Evolutionary conservation across 1,140 invertebrate species (phyloP), one percentile per base, ranked within the genome.

Genomic region (Pseudobourletiella spinata): DNA sequence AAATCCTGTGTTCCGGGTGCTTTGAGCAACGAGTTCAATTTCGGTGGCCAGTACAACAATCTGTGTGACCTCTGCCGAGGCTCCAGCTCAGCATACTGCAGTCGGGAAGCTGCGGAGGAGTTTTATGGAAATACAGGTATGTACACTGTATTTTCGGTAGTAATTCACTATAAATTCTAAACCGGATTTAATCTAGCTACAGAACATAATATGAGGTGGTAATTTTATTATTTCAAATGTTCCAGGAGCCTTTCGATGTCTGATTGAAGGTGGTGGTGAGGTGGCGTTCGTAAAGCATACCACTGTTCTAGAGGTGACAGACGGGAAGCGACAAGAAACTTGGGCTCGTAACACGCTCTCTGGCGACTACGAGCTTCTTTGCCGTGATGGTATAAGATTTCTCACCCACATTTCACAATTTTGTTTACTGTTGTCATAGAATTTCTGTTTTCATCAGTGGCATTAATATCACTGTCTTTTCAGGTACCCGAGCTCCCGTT

Each of bases 21-120:
- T 0, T 79, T 93, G 3, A 91, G 88, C 74, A 79, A 82, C 20
- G 88, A 87, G 74, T 93, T 87, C 75, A 93, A 90, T 66, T 82
- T 80, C 64, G 83, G 84, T 0, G 81, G 85, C 20, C 86, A 87
- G n/a, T 86, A 92, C 69, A 84, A 94, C 73, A 86, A 95, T 72
- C 82, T 98, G 75, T 98, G 95, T 73, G 90, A 95, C 74, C 79
- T 95, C 0, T 98, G 95, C 74, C 89, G 91, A 66, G 93, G 93
- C 0, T 80, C 85, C 0, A 91, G 90, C 44, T 87, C 77, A 67
- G 75, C 84, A 56, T 88, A 88, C 75, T 95, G 92, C 72, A 78
- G 84, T 55, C 76, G 91, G 52, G 89, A 92, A 73, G 86, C 88
- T 42, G 84, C 84, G 0, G 92, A 96, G 76, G 86, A 88, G 70